A percentile compares a stretch with the other conserved stretches of the same genome.
Conservation (phyloP, 2,797 vertebrate species). For the Microctenopoma stevenorrisi region DNA sequence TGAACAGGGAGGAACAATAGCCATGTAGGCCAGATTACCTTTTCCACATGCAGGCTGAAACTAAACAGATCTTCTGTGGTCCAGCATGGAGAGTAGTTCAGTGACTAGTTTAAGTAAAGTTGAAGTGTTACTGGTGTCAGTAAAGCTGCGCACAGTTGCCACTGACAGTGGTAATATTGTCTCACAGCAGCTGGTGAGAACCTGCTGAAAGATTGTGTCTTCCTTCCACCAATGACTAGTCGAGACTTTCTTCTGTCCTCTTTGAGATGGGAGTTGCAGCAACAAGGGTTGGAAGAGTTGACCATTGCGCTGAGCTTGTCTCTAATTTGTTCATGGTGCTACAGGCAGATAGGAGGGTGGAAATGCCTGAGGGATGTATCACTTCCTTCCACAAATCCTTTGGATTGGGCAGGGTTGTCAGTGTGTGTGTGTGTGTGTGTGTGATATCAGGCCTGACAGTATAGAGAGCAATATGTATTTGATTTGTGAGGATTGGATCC, state of each 20-base stretch:
- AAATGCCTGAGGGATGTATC: conserved; percentile 78
- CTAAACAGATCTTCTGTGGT: not conserved
- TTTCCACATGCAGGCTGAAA: not conserved
- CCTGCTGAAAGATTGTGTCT: not conserved
- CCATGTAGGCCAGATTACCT: not conserved
- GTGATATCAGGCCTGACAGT: conserved; percentile 55
- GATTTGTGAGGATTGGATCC: conserved; percentile 26
- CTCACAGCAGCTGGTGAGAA: not conserved
- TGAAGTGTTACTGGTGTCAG: not conserved
- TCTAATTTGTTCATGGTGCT: conserved; percentile 34
- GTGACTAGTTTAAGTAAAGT: not conserved
- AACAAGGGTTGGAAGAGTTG: conserved; percentile 1
- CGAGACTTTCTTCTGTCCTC: not conserved
- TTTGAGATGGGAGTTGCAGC: not conserved
- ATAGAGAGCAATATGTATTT: conserved; percentile 48
- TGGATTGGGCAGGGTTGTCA: conserved; percentile 59
- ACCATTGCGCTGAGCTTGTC: conserved; percentile 6
- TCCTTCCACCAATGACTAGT: not conserved
- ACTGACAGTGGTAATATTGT: not conserved
- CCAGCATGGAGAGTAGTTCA: not conserved
- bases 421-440: conserved; percentile 16
- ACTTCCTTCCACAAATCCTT: conserved; percentile 72
- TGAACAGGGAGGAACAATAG: not conserved
- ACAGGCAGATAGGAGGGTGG: conserved; percentile 63
- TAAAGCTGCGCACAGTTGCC: not conserved